Conservation (phyloP, 2,797 vertebrate genomes). For the Apodemus agrarius region DNA sequence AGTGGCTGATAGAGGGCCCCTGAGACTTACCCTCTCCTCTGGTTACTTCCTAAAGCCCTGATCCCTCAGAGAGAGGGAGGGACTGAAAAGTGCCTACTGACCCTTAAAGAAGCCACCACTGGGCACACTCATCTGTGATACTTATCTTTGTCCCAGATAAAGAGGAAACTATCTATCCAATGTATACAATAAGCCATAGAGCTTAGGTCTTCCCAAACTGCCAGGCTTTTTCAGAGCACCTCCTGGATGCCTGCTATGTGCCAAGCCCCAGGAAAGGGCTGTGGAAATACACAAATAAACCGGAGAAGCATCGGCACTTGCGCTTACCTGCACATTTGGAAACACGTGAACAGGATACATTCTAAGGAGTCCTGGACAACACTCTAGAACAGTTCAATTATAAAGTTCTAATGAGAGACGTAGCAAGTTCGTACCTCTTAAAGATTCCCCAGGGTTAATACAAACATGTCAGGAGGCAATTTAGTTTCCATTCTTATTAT, state of each 20-base stretch:
- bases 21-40: neutral
- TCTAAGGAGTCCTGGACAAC: neutral
- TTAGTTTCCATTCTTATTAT: neutral
- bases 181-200: neutral
- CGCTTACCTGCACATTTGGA: neutral
- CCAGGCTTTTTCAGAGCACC: neutral
- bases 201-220: neutral
- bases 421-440: neutral
- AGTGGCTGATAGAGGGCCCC: neutral
- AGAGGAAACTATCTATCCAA: neutral
- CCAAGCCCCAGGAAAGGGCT: neutral
- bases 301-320: neutral
- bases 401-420: neutral
- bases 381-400: constrained; percentile 33
- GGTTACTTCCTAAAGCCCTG: neutral
- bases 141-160: neutral
- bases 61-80: neutral
- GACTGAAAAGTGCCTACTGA: neutral
- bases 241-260: neutral
- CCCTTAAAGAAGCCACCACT: neutral
- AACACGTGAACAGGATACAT: neutral
- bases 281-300: neutral
- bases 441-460: neutral
- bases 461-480: neutral
- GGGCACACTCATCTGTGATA: neutral